Percentiles rank a stretch among this genome's conserved stretches.
Conservation (phyloP, 2,888 invertebrate genomes). For the Eristalis tenax region DNA sequence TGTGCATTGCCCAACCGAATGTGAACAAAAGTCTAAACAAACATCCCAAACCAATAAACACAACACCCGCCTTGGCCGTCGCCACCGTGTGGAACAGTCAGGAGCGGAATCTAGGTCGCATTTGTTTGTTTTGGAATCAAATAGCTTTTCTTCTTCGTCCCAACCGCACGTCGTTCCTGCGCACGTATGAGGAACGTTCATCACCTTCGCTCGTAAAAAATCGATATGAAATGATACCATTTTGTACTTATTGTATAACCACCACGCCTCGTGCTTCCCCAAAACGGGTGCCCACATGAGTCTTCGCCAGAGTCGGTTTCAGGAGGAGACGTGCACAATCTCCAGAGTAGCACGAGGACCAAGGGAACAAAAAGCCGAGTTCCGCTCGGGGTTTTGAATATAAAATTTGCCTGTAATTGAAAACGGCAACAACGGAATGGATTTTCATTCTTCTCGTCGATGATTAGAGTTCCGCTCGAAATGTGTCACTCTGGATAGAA, state of each 20-base stretch:
- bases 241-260: constrained; percentile 34
- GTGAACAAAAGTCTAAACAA: constrained; percentile 55
- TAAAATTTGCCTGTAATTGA: neutral
- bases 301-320: neutral
- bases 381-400: neutral
- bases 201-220: constrained; percentile 46
- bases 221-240: constrained; percentile 23
- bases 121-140: constrained; percentile 54
- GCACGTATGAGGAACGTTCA: neutral
- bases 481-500: constrained; percentile 23
- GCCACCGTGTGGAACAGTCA: neutral
- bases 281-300: constrained; percentile 3
- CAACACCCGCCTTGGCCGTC: neutral
- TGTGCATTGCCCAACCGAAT: constrained; percentile 27
- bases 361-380: neutral
- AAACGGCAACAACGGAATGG: neutral
- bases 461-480: constrained; percentile 6
- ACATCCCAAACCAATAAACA: constrained; percentile 61
- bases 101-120: constrained; percentile 53
- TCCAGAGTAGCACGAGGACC: constrained; percentile 27
- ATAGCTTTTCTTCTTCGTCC: constrained; percentile 25
- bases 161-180: neutral
- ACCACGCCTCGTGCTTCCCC: neutral
- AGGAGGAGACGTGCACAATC: neutral
- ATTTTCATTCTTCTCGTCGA: neutral